These are phyloP conservation scores for Gymnorhina tibicen DNA, from an alignment of 2,113 vertebrate genomes.

Conservation along the genomic window DNA sequence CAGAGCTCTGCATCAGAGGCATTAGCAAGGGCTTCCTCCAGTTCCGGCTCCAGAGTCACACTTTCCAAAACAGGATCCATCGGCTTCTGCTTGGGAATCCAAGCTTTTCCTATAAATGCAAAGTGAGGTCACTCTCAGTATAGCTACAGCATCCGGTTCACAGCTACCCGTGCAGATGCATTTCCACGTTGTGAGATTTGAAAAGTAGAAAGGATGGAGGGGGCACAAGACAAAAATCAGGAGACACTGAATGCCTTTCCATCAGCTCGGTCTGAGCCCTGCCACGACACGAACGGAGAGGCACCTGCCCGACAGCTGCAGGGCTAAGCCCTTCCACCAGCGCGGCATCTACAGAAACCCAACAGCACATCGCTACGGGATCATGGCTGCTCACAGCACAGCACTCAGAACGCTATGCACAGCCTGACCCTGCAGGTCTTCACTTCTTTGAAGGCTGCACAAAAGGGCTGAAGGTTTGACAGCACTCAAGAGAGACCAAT, in stretches of 20 bases:
- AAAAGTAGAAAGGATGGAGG: background rate
- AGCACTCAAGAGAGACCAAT: background rate
- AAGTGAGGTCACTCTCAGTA: background rate
- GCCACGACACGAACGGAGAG: accelerated
- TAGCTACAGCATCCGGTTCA: background rate
- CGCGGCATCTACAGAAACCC: accelerated
- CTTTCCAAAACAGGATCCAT: constrained; percentile 91
- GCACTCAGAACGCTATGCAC: background rate
- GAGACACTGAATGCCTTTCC: background rate
- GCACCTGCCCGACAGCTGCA: background rate
- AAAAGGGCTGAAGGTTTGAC: background rate
- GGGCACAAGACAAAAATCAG: background rate
- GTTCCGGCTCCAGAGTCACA: constrained; percentile 92
- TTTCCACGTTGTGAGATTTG: background rate
- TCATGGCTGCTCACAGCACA: accelerated
- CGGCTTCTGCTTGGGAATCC: constrained; percentile 87
- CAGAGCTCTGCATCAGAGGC: constrained; percentile 95
- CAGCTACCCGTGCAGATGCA: background rate
- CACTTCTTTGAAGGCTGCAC: background rate
- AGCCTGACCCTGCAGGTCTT: background rate
- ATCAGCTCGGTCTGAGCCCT: background rate
- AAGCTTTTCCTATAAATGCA: constrained; percentile 85
- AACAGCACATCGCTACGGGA: accelerated
- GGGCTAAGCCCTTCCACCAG: background rate
- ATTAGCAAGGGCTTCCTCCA: constrained; percentile 93